Conservation (phyloP, 2,113 vertebrate species). For the Sisor rabdophorus region DNA sequence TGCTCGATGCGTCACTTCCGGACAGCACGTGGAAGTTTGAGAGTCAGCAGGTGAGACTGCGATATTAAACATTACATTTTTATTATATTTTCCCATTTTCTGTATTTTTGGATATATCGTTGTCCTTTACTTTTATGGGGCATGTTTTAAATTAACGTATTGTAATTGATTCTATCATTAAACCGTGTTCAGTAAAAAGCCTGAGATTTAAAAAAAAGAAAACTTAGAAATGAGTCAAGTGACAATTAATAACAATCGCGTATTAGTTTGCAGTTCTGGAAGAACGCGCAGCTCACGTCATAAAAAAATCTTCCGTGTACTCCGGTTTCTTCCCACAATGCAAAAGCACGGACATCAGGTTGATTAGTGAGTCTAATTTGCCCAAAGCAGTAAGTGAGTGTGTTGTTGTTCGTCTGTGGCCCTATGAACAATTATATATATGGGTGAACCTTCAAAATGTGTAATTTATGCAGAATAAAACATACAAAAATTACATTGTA, state of each 20-base stretch:
- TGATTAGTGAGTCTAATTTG: no score
- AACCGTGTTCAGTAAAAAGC: background rate
- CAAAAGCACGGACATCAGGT: no score
- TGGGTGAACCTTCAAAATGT: no score
- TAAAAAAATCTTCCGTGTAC: no score
- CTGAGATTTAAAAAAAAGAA: background rate
- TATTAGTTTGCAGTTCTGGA: background rate
- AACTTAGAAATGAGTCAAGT: background rate
- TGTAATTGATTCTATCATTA: background rate
- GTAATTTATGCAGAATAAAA: no score
- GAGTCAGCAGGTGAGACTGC: conserved; percentile 54
- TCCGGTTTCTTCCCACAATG: no score
- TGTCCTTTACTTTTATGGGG: background rate
- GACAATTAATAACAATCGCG: background rate
- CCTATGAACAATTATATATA: no score
- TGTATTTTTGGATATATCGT: background rate
- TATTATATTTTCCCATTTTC: background rate
- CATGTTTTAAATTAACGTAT: background rate
- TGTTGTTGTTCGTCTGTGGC: no score
- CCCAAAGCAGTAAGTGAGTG: no score
- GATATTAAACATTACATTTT: background rate
- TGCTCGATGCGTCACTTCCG: conserved; percentile 45
- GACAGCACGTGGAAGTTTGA: conserved; percentile 53
- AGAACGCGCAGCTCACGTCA: background rate
- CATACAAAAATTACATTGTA: no score